Evolutionary conservation across 2,888 invertebrate species (phyloP).

Genomic region (Geophilus truncorum): DNA sequence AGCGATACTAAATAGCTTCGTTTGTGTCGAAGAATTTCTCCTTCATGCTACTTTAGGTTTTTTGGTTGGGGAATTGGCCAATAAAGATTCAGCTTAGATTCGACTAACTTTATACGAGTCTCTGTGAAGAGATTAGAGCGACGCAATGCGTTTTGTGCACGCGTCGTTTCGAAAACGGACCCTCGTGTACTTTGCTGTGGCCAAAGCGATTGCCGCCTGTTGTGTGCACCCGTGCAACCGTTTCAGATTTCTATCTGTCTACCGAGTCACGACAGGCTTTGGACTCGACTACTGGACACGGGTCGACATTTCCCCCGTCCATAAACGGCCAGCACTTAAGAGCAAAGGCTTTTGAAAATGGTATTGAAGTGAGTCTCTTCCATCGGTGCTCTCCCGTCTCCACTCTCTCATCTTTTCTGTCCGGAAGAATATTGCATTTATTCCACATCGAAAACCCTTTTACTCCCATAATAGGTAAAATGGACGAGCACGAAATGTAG

Average conservation of each 20-base stretch:
- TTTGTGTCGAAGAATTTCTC: not conserved
- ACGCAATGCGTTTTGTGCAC: conserved; percentile 8
- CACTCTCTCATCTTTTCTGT: not conserved
- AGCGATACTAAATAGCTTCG: not conserved
- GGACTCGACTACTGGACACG: conserved; percentile 20
- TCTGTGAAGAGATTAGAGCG: conserved; percentile 4
- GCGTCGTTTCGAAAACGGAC: conserved; percentile 2
- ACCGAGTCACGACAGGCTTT: conserved; percentile 24
- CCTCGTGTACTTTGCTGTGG: conserved; percentile 25
- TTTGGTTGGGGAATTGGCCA: not conserved
- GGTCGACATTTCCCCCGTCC: conserved; percentile 23
- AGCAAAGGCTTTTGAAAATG: not conserved
- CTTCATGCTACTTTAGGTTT: not conserved
- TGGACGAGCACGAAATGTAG: conserved; percentile 1
- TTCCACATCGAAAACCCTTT: conserved; percentile 2
- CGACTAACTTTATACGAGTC: conserved; percentile 24
- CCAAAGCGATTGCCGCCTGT: conserved; percentile 24
- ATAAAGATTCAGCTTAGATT: conserved; percentile 25
- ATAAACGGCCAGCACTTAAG: conserved; percentile 24
- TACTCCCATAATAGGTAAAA: not conserved
- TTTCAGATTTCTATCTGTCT: conserved; percentile 25
- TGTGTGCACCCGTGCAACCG: conserved; percentile 24
- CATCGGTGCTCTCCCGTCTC: not conserved
- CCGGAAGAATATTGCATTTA: conserved; percentile 16
- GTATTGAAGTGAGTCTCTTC: not conserved